Evolutionary conservation across 2,888 invertebrate species (phyloP).

Genomic region (Drosophila neoperkinsi): DNA sequence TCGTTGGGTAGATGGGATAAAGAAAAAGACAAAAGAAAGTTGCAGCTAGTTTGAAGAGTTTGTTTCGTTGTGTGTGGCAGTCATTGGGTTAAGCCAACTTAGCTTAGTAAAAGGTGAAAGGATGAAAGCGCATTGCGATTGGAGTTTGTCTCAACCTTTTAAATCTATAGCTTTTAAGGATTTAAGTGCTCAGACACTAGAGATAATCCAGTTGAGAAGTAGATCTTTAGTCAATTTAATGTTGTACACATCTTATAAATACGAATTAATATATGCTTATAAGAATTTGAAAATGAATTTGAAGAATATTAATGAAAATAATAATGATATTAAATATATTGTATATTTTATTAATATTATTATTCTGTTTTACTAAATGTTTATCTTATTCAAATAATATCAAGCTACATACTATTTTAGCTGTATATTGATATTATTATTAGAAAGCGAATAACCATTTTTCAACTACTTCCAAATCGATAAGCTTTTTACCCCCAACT

Average conservation of each 20-base stretch:
- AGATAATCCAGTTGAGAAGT: no score
- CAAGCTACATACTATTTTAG: neutral
- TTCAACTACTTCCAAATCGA: neutral
- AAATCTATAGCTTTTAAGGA: constrained; percentile 17
- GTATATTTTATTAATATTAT: neutral
- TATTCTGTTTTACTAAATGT: neutral
- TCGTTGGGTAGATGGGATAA: constrained; percentile 14
- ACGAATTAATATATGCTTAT: neutral
- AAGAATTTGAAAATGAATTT: neutral
- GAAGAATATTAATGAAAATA: neutral
- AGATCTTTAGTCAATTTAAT: neutral
- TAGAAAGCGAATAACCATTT: neutral
- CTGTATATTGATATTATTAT: neutral
- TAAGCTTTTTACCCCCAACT: neutral
- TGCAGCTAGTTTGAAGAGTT: constrained; percentile 54
- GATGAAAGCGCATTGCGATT: constrained; percentile 21
- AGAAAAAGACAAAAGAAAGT: constrained; percentile 66
- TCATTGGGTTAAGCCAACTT: constrained; percentile 54
- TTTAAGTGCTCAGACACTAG: neutral
- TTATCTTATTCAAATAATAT: neutral
- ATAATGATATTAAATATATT: neutral
- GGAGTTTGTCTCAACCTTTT: constrained; percentile 19
- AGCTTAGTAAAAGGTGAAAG: constrained; percentile 46
- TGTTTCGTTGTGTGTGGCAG: constrained; percentile 41
- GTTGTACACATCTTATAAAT: neutral